Conservation (phyloP, 2,113 vertebrate genomes). For the Mirounga angustirostris region DNA sequence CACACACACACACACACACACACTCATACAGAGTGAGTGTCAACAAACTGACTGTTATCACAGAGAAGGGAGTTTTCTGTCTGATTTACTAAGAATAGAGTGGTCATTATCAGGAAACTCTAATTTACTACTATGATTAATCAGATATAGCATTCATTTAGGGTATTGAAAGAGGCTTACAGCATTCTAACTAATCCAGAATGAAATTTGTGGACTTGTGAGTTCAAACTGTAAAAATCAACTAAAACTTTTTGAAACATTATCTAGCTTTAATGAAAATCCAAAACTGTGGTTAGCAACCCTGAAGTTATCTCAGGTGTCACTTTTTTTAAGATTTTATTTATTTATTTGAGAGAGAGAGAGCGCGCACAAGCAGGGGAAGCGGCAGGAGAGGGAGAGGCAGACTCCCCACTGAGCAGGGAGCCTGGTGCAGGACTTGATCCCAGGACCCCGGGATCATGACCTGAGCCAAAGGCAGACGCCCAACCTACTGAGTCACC, state of each 20-base stretch:
- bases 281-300: not conserved
- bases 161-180: not conserved
- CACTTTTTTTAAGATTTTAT: not conserved
- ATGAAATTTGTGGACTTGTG: not conserved
- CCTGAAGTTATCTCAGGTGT: slow-evolving; percentile 20
- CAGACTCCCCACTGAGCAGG: too few species aligned
- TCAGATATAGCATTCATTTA: not conserved
- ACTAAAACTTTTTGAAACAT: not conserved
- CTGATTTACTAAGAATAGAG: not conserved
- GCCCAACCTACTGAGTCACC: not conserved
- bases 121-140: not conserved
- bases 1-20: slow-evolving; percentile 33
- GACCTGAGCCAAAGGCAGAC: not conserved
- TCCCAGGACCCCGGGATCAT: too few species aligned
- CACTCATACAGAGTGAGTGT: not conserved
- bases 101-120: not conserved
- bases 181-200: not conserved
- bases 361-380: not conserved
- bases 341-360: not conserved
- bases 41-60: slow-evolving; percentile 3
- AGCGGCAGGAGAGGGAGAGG: not conserved
- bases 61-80: not conserved
- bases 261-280: not conserved
- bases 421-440: not conserved
- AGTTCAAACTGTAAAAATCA: not conserved